Evolutionary conservation across 2,888 invertebrate species (phyloP).

Genomic region (Junonia oenone): DNA sequence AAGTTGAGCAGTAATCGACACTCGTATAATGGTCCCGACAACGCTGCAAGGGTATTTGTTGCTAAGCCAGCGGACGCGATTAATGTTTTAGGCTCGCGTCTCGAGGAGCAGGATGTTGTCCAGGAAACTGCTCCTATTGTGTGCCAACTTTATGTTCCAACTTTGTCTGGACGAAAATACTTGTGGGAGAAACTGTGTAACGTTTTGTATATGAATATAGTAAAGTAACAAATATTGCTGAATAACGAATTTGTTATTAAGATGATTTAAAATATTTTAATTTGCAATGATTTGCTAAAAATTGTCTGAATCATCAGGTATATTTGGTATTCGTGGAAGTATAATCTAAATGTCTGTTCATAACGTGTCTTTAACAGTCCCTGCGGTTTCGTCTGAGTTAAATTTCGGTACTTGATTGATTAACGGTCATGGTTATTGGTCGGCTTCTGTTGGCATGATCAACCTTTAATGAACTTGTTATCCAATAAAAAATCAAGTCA

Average conservation of each 20-base stretch:
- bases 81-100: constrained; percentile 7
- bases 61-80: constrained; percentile 5
- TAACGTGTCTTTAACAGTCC: background rate
- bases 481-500: no score
- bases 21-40: constrained; percentile 4
- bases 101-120: background rate
- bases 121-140: constrained; percentile 1
- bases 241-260: no score
- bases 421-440: no score
- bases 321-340: background rate
- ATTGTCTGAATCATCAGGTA: background rate
- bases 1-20: background rate
- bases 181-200: background rate
- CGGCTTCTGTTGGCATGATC: no score
- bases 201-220: background rate
- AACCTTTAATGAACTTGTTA: no score
- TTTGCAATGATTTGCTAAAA: background rate
- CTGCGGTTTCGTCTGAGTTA: no score
- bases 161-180: background rate
- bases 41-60: constrained; percentile 4
- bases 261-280: no score
- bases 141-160: constrained; percentile 2
- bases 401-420: no score
- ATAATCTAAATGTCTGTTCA: background rate
- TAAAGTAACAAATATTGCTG: no score